These are phyloP conservation scores for Alligator sinensis DNA, from an alignment of 2,113 vertebrate genomes.

Conservation along the genomic window DNA sequence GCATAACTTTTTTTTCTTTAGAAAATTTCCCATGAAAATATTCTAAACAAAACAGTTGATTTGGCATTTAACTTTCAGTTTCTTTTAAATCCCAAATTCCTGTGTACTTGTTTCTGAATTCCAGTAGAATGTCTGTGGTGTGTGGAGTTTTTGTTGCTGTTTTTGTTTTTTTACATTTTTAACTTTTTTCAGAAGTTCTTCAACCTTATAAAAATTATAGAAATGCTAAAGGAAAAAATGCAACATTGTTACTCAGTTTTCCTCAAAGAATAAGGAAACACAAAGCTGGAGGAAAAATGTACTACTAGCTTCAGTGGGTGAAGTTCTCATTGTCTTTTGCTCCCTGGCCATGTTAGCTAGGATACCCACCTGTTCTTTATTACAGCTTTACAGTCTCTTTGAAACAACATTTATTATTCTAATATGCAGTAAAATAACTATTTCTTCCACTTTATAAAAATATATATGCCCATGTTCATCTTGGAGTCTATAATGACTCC, in stretches of 20 bases:
- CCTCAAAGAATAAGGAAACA: accelerated
- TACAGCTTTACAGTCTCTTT: no score
- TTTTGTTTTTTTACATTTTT: neutral
- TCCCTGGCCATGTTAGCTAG: no score
- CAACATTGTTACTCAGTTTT: neutral
- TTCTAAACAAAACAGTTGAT: neutral
- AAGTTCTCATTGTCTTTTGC: no score
- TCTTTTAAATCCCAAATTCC: neutral
- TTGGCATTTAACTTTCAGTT: neutral
- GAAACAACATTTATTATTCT: no score
- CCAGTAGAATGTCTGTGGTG: neutral
- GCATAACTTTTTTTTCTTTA: neutral
- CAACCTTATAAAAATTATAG: neutral
- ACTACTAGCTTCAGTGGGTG: neutral
- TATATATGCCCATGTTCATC: no score
- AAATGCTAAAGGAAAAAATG: neutral
- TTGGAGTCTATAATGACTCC: no score
- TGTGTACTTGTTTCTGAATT: neutral
- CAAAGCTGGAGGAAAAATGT: neutral
- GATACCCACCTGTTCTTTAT: no score
- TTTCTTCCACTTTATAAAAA: no score
- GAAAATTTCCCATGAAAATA: neutral
- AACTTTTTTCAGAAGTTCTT: neutral
- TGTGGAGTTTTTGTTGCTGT: neutral
- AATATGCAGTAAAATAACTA: no score